Conservation (phyloP, 2,113 vertebrate species). For the Aegotheles bennettii region DNA sequence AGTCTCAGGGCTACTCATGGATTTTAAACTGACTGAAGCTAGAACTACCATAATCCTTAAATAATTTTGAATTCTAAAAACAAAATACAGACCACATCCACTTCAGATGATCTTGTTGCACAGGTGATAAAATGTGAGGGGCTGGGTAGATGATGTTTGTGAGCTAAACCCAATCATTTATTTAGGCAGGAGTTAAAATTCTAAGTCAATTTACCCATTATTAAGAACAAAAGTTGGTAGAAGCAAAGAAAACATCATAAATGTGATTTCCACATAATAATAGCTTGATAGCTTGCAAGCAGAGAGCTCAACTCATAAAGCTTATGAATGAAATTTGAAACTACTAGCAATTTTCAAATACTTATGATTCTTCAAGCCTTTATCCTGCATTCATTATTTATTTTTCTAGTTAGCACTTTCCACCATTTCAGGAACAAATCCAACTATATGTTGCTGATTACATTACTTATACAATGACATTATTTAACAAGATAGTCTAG, state of each 20-base stretch:
- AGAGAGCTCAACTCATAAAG: background rate
- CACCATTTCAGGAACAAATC: background rate
- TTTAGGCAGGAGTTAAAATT: background rate
- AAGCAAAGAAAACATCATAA: background rate
- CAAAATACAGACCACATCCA: background rate
- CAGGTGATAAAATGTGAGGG: background rate
- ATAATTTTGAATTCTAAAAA: background rate
- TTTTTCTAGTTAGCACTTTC: background rate
- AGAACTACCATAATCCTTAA: background rate
- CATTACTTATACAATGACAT: background rate
- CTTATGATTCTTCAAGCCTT: background rate
- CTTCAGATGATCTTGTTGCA: background rate
- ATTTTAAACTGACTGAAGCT: background rate
- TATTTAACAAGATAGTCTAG: background rate
- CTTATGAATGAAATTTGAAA: background rate
- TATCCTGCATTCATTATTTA: background rate
- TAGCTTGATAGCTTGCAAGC: background rate
- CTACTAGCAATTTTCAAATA: background rate
- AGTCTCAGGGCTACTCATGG: background rate
- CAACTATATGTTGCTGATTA: background rate
- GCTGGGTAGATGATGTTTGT: background rate
- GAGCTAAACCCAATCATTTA: background rate
- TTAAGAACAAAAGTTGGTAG: background rate
- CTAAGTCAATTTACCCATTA: background rate
- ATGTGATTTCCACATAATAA: background rate